Conservation (phyloP, 2,113 vertebrate species). For the Cromileptes altivelis region DNA sequence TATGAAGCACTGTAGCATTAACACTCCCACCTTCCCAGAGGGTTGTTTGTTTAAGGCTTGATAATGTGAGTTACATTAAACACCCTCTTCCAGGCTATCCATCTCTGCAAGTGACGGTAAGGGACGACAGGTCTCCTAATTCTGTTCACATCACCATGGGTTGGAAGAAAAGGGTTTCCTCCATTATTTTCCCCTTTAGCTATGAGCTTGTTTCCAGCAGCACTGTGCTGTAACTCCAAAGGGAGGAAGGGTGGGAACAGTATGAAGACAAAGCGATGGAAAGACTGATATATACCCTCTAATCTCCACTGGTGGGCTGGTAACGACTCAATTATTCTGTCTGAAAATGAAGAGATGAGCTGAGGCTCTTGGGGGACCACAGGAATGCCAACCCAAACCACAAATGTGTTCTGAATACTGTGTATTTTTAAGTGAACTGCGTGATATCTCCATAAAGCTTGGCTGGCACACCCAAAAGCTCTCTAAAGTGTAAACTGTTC, state of each 20-base stretch:
- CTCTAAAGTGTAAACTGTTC: not conserved
- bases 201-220: slow-evolving; percentile 60
- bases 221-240: slow-evolving; percentile 60
- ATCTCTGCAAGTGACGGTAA: slow-evolving; percentile 24
- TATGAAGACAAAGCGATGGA: slow-evolving; percentile 71
- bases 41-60: slow-evolving; percentile 50
- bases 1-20: slow-evolving; percentile 24
- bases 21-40: slow-evolving; percentile 41
- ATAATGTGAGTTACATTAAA: slow-evolving; percentile 74
- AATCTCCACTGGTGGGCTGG: slow-evolving; percentile 73
- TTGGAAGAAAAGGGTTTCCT: slow-evolving; percentile 56
- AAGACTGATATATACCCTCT: slow-evolving; percentile 73
- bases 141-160: slow-evolving; percentile 36
- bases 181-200: slow-evolving; percentile 53
- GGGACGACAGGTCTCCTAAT: slow-evolving; percentile 29
- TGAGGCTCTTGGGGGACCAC: slow-evolving; percentile 48
- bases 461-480: not conserved
- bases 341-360: slow-evolving; percentile 69
- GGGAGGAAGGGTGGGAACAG: slow-evolving; percentile 76
- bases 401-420: slow-evolving; percentile 35
- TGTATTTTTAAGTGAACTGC: slow-evolving; percentile 27
- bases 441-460: slow-evolving; percentile 26
- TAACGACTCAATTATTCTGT: slow-evolving; percentile 68
- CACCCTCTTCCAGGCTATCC: slow-evolving; percentile 27
- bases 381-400: slow-evolving; percentile 51